phyloP scores from a whole-genome alignment of 2,113 vertebrate species.

The Excalfactoria chinensis region DNA sequence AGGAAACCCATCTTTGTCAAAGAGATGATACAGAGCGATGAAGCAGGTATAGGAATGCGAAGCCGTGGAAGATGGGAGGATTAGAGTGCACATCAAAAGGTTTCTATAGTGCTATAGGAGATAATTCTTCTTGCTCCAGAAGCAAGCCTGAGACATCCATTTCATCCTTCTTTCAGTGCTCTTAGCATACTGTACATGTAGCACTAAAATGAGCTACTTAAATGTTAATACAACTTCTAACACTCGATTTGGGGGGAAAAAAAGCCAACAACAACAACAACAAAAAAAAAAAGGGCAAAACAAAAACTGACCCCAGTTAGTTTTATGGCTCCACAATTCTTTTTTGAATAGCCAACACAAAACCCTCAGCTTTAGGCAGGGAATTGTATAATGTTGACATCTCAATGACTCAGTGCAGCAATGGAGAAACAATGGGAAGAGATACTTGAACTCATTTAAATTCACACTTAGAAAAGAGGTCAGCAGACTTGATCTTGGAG shows the following conservation, averaged over 20 bases:
- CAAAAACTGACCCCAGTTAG: neutral
- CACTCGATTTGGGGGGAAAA: neutral
- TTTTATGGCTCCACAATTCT: neutral
- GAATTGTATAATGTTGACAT: neutral
- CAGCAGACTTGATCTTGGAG: neutral
- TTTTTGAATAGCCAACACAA: neutral
- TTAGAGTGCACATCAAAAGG: conserved; percentile 34
- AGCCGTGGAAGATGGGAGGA: conserved; percentile 33
- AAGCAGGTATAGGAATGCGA: conserved; percentile 20
- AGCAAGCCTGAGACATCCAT: conserved; percentile 1
- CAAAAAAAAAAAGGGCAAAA: neutral
- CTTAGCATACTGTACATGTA: neutral
- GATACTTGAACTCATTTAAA: neutral
- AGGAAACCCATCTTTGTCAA: conserved; percentile 17
- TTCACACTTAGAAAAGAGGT: conserved; percentile 9
- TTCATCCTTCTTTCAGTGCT: neutral
- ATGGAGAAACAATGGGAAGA: neutral
- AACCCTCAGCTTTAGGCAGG: neutral
- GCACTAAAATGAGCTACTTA: neutral
- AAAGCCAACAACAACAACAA: too few species aligned
- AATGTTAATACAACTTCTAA: neutral
- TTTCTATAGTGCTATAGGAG: neutral
- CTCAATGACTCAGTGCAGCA: neutral
- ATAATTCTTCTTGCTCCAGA: conserved; percentile 3
- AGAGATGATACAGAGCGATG: neutral